Evolutionary conservation across 2,113 vertebrate genomes (phyloP).

Genomic region (Scartelaos histophorus): DNA sequence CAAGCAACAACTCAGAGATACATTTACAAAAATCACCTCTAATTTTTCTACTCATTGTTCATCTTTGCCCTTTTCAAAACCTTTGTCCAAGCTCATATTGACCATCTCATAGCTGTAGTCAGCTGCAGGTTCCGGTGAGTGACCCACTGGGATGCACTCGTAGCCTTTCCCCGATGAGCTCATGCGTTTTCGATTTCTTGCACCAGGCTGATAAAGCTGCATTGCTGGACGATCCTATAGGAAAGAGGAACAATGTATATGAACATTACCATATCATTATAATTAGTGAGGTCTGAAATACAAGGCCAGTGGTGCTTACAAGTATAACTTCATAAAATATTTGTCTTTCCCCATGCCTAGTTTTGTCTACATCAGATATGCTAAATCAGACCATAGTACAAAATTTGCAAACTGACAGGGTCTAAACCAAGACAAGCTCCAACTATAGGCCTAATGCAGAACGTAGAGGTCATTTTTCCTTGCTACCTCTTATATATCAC

Average conservation of each 20-base stretch:
- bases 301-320: too few species aligned
- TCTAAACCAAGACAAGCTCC: too few species aligned
- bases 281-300: background rate
- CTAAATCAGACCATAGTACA: too few species aligned
- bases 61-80: conserved; percentile 80
- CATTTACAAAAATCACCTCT: background rate
- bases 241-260: conserved; percentile 36
- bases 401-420: too few species aligned
- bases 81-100: conserved; percentile 77
- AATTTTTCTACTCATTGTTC: conserved; percentile 58
- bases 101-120: conserved; percentile 79
- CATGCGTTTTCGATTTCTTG: conserved; percentile 81
- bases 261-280: background rate
- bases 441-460: too few species aligned
- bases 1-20: conserved; percentile 11
- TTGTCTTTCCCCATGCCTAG: too few species aligned
- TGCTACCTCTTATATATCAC: too few species aligned
- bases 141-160: conserved; percentile 70
- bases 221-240: conserved; percentile 89
- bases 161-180: conserved; percentile 80
- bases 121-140: conserved; percentile 71
- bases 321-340: too few species aligned
- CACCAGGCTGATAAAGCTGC: conserved; percentile 91
- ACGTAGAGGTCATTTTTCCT: too few species aligned
- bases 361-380: too few species aligned